phyloP scores from a whole-genome alignment of 1,140 invertebrate species.

The Acromyrmex charruanus region DNA sequence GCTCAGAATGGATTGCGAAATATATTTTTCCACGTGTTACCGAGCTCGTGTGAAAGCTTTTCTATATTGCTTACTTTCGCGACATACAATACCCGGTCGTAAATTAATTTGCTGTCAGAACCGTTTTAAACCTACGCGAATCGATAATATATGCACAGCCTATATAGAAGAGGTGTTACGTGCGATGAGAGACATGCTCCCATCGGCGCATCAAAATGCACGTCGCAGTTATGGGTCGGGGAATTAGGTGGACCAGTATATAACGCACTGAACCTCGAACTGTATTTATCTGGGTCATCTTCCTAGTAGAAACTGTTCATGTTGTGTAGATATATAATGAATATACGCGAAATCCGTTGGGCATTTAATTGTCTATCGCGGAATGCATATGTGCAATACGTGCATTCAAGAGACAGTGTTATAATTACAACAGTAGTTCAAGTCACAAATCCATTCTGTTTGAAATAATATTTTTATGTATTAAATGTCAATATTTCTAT shows the following conservation, averaged over 20 bases:
- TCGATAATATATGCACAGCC: conserved; percentile 48
- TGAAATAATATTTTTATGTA: conserved; percentile 3
- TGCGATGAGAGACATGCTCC: conserved; percentile 43
- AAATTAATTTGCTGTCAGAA: conserved; percentile 37
- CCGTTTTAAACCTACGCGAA: conserved; percentile 7
- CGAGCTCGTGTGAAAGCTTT: neutral
- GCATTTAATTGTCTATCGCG: conserved; percentile 6
- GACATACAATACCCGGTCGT: neutral
- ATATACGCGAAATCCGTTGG: neutral
- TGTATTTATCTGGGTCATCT: conserved; percentile 63
- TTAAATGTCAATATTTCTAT: neutral
- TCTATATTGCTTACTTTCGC: neutral
- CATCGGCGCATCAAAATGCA: conserved; percentile 48
- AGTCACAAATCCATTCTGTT: neutral
- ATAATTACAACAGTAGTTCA: neutral
- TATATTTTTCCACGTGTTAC: conserved; percentile 10
- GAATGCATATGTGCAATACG: neutral
- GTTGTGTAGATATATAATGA: neutral
- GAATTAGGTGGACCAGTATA: conserved; percentile 28
- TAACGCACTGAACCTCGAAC: neutral
- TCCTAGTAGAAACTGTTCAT: neutral
- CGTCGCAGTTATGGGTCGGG: conserved; percentile 5
- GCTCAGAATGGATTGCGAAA: neutral
- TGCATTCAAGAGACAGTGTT: neutral
- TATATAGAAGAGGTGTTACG: conserved; percentile 35